Evolutionary conservation across 2,888 invertebrate species (phyloP).

Genomic region (Alloplasta piceator): DNA sequence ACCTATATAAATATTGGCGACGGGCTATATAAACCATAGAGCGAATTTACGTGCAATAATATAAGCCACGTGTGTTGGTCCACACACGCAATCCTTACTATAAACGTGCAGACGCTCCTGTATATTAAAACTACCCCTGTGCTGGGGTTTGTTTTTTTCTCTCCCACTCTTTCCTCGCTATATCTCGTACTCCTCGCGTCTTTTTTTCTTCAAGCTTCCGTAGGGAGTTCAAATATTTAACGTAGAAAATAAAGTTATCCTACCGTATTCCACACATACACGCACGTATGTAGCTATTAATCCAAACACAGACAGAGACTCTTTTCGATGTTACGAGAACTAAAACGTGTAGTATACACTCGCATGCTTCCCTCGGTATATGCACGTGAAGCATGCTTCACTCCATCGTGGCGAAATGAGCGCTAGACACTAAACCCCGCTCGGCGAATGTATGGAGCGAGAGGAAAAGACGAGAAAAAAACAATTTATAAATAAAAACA

Average conservation of each 20-base stretch:
- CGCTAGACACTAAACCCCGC: constrained; percentile 19
- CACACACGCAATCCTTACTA: background rate
- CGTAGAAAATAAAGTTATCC: constrained; percentile 63
- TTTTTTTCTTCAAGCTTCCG: constrained; percentile 18
- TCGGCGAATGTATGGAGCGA: background rate
- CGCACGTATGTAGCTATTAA: constrained; percentile 47
- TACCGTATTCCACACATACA: constrained; percentile 12
- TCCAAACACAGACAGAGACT: background rate
- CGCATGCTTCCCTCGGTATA: constrained; percentile 9
- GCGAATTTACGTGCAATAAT: constrained; percentile 57
- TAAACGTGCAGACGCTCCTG: constrained; percentile 3
- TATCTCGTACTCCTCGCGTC: background rate
- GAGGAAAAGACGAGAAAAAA: background rate
- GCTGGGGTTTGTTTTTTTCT: background rate
- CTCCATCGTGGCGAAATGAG: constrained; percentile 35
- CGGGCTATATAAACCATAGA: constrained; percentile 37
- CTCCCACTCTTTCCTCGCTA: background rate
- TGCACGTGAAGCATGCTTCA: constrained; percentile 23
- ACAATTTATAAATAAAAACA: background rate
- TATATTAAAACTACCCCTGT: constrained; percentile 40
- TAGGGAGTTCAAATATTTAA: constrained; percentile 61
- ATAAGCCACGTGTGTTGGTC: constrained; percentile 44
- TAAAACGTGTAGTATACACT: constrained; percentile 18
- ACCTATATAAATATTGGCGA: background rate
- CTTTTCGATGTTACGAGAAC: constrained; percentile 9